Evolutionary conservation across 2,113 vertebrate species (phyloP), one percentile per base, ranked within the genome.

Genomic region (Corythaixoides concolor): DNA sequence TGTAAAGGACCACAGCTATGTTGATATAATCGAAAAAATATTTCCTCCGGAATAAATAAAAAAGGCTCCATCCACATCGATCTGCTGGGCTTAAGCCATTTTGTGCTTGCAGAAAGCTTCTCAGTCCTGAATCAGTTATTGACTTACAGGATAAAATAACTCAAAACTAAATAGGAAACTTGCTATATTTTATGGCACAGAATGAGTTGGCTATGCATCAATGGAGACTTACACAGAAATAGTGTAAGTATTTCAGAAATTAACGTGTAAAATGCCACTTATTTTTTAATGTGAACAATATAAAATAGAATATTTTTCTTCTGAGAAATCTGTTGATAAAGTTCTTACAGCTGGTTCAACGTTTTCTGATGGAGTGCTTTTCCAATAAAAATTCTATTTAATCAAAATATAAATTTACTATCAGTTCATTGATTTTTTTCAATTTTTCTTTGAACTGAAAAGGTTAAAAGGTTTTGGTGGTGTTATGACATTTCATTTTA

Each of bases 21-120:
- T 79, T 95, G 94, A 82, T 93, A 58, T 20, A 83, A 94, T 95
- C 0, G 20, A 60, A 94, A 85, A 87, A 95, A 47, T 32, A 91
- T 88, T 95, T 95, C 85, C 68, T 93, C 43, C 15, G 14, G 39
- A 77, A 91, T 89, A 81, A 96, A 76, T 75, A 80, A 69, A 76
- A 85, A 64, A 22, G 8, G 1, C 3, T 58, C 37, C 12, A 22
- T 73, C 67, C 30, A 80, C 32, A 63, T 47, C 67, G 27, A 12
- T 93, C 60, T 93, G 23, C 92, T 73, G 52, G 59, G 39, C 37
- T 93, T 87, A 45, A 92, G 56, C 18, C 66, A 20, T 89, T 89
- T 84, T 28, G 18, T 70, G 75, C 60, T 82, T 90, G 53, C 33
- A 75, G 59, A 66, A 45, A 43, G 49, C 79, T 75, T 74, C 70